Conservation (phyloP, 2,888 invertebrate species). For the Nineta flava region DNA sequence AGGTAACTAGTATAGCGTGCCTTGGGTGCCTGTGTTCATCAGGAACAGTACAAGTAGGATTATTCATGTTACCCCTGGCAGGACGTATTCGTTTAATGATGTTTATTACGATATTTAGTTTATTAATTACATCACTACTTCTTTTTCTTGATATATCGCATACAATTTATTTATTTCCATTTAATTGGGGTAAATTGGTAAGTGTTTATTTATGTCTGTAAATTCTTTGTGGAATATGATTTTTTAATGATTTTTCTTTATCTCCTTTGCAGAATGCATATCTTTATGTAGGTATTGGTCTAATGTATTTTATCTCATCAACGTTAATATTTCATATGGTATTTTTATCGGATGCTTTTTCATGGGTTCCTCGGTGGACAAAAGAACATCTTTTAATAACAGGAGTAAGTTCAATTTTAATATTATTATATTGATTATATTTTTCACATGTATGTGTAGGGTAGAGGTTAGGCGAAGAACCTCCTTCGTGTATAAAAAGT, state of each 20-base stretch:
- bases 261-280: constrained; percentile 44
- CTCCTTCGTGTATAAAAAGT: too few relatives aligned
- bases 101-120: constrained; percentile 59
- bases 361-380: constrained; percentile 55
- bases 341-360: constrained; percentile 44
- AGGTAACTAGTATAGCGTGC: constrained; percentile 58
- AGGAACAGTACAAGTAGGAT: constrained; percentile 57
- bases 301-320: constrained; percentile 52
- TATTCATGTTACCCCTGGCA: constrained; percentile 60
- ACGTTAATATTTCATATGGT: constrained; percentile 53
- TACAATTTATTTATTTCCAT: constrained; percentile 59
- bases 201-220: constrained; percentile 21
- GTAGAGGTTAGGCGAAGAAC: too few relatives aligned
- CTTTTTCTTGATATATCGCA: constrained; percentile 67
- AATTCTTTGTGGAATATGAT: constrained; percentile 5
- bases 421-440: constrained; percentile 2
- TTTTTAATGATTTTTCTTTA: constrained; percentile 4
- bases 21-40: constrained; percentile 59
- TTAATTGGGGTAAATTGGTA: constrained; percentile 66
- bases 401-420: constrained; percentile 34
- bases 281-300: constrained; percentile 55
- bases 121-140: constrained; percentile 56
- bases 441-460: not conserved
- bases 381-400: constrained; percentile 51
- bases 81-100: constrained; percentile 61